These are phyloP conservation scores for Trachelus troglodyta DNA, from an alignment of 2,888 invertebrate genomes.

Conservation along the genomic window DNA sequence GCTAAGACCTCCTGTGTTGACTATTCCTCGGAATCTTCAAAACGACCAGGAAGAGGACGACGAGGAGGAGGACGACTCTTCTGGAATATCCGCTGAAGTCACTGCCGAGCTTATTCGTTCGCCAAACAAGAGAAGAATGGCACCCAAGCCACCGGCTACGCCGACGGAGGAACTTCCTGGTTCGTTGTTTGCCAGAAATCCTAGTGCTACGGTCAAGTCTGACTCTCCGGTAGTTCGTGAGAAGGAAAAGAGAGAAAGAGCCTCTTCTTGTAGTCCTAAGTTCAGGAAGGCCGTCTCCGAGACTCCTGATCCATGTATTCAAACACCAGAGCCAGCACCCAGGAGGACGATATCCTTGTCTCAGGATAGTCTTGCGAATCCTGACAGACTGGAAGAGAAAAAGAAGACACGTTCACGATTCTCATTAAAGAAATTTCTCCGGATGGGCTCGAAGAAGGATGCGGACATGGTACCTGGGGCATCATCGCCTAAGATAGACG, in stretches of 20 bases:
- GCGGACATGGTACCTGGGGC: slow-evolving; percentile 68
- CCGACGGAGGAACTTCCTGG: slow-evolving; percentile 68
- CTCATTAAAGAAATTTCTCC: slow-evolving; percentile 84
- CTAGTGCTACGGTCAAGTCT: slow-evolving; percentile 68
- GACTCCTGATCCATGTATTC: slow-evolving; percentile 56
- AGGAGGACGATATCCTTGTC: slow-evolving; percentile 79
- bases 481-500: slow-evolving; percentile 69
- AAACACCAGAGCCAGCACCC: slow-evolving; percentile 62
- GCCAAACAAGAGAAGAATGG: slow-evolving; percentile 77
- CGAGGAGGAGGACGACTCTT: slow-evolving; percentile 31
- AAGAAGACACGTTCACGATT: slow-evolving; percentile 80
- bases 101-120: slow-evolving; percentile 59
- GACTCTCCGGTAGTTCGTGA: slow-evolving; percentile 79
- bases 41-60: slow-evolving; percentile 28
- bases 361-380: slow-evolving; percentile 75
- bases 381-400: slow-evolving; percentile 68
- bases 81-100: slow-evolving; percentile 32
- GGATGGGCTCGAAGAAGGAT: slow-evolving; percentile 82
- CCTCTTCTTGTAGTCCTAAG: slow-evolving; percentile 74
- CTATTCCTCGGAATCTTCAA: slow-evolving; percentile 29
- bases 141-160: slow-evolving; percentile 78
- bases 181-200: slow-evolving; percentile 73
- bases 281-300: slow-evolving; percentile 68
- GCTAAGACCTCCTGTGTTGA: slow-evolving; percentile 53
- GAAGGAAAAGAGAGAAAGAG: slow-evolving; percentile 81